Evolutionary conservation across 2,113 vertebrate species (phyloP), one percentile per base, ranked within the genome.

Genomic region (Pterocles orientalis): DNA sequence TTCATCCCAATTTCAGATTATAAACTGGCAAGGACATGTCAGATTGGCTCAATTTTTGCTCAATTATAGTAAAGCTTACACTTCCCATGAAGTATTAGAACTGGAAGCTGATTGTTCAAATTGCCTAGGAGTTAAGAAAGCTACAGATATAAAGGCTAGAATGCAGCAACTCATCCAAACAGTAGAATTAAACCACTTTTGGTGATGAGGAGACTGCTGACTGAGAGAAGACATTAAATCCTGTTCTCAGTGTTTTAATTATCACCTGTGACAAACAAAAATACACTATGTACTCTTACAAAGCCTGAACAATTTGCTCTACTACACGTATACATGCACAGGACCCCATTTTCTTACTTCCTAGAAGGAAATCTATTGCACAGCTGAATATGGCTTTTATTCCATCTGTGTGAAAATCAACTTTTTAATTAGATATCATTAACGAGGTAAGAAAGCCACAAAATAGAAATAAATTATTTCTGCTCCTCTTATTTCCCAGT

Each of bases 11-110:
- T 65, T 20, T 65, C 36, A 70, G 61, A 36, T 36, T 24, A 50
- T 17, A 62, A 71, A 58, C 25, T 31, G 12, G 2, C 2, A 62
- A 70, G 8, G 0, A 3, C 6, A 1, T 68, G 8, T 23, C 19
- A 81, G 5, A 39, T 15, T 51, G 6, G 33, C 18, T 65, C 12
- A 61, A 15, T 19, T 62, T 85, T 70, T 69, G 29, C 6, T 57
- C 29, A 39, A 0, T 43, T 62, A 23, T 34, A 28, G 16, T n/a
- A 25, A 75, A 12, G 2, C 61, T 82, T 70, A 53, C 5, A 26
- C 2, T 84, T 70, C 5, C 15, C 3, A 48, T 36, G 9, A 4
- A 26, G 6, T 54, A 26, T 24, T 79, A 60, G 51, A 86, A 54
- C 7, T 54, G 5, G 26, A 85, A 79, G 9, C 1, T 71, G 7